phyloP scores from a whole-genome alignment of 2,888 invertebrate species.

The Glaucopsyche alexis region DNA sequence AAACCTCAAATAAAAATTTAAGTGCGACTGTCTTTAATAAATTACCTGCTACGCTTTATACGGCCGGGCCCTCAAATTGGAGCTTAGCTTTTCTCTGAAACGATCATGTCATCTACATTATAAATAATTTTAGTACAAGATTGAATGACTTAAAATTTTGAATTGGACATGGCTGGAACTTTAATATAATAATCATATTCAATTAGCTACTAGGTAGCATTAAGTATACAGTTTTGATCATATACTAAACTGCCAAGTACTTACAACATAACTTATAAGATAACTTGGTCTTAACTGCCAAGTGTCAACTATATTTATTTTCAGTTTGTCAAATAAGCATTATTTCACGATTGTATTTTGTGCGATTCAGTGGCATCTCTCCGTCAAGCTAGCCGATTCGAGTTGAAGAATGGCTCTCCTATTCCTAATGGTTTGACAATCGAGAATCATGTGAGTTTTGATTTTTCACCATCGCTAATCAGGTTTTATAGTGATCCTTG shows the following conservation, averaged over 20 bases:
- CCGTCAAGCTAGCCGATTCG: neutral
- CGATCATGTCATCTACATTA: neutral
- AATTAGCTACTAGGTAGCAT: too few relatives aligned
- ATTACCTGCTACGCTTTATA: neutral
- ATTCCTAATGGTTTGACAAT: neutral
- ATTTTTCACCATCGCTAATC: too few relatives aligned
- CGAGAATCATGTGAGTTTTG: neutral
- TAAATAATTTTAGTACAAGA: neutral
- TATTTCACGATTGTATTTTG: too few relatives aligned
- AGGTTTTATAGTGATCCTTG: slow-evolving; percentile 2
- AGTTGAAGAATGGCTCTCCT: neutral
- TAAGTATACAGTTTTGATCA: too few relatives aligned
- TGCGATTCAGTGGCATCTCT: too few relatives aligned
- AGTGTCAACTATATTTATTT: too few relatives aligned
- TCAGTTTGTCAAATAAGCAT: too few relatives aligned
- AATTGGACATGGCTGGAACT: neutral
- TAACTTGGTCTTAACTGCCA: too few relatives aligned
- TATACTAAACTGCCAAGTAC: too few relatives aligned
- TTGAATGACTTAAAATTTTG: neutral
- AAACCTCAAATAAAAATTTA: slow-evolving; percentile 21
- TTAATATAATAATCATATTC: too few relatives aligned
- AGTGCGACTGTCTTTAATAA: slow-evolving; percentile 23
- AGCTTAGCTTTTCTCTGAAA: slow-evolving; percentile 6
- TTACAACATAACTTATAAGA: too few relatives aligned
- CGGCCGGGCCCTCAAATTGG: neutral